These are phyloP conservation scores for Vannuccia rotundouncinata DNA, from an alignment of 2,888 invertebrate genomes.

Conservation along the genomic window DNA sequence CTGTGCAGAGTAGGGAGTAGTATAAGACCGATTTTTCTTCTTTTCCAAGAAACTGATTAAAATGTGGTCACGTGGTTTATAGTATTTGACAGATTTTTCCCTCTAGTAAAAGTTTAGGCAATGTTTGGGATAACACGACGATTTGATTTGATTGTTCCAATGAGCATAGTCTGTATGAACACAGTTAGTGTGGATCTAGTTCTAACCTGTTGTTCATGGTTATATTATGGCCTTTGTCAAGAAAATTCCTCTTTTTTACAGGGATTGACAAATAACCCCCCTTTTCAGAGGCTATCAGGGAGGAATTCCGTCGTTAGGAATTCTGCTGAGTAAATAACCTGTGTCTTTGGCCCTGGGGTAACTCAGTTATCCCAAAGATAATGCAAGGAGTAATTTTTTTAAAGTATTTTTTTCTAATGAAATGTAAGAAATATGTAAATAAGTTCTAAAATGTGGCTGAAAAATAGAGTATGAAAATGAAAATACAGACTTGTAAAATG, in stretches of 20 bases:
- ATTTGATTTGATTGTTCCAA: background rate
- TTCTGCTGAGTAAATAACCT: no score
- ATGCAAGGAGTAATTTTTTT: no score
- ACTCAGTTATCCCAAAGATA: no score
- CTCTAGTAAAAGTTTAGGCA: background rate
- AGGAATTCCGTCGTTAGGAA: no score
- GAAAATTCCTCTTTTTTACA: background rate
- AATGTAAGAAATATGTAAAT: no score
- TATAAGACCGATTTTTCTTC: background rate
- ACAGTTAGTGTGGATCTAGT: background rate
- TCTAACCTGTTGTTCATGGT: background rate
- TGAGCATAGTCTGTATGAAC: background rate
- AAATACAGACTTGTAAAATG: no score
- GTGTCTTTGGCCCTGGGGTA: no score
- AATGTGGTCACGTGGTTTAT: background rate
- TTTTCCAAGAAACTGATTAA: background rate
- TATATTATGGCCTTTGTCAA: background rate
- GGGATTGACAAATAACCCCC: background rate
- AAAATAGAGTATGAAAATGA: no score
- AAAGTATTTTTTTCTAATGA: no score
- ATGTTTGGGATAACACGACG: background rate
- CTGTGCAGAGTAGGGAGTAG: constrained; percentile 16
- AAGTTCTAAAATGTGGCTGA: no score
- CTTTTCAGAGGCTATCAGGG: no score
- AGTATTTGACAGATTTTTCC: background rate